These are phyloP conservation scores for Taxidea taxus DNA, from an alignment of 2,113 vertebrate genomes.

Conservation along the genomic window DNA sequence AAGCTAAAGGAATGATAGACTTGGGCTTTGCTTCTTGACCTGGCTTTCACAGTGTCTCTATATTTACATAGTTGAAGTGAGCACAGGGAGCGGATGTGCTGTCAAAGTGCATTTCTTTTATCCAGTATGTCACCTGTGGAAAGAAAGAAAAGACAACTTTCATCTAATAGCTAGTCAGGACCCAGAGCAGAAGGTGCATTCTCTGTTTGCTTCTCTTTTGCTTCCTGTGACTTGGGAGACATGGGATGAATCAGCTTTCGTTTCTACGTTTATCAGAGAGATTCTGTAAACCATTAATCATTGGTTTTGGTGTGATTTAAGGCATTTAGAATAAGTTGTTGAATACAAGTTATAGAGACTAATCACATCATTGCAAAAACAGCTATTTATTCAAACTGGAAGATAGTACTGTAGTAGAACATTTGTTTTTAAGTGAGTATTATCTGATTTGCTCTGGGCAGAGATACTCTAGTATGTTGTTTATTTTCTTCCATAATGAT, in stretches of 20 bases:
- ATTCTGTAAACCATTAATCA: neutral
- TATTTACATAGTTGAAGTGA: conserved; percentile 48
- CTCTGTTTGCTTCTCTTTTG: neutral
- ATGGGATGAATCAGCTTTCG: neutral
- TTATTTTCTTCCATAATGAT: neutral
- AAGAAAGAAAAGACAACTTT: neutral
- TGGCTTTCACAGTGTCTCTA: neutral
- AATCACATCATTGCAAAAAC: neutral
- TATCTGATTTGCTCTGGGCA: neutral
- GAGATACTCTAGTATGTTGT: neutral
- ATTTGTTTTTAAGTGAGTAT: neutral
- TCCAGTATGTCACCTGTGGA: neutral
- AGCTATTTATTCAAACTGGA: neutral
- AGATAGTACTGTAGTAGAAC: neutral
- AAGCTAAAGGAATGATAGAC: neutral
- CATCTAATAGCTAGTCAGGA: neutral
- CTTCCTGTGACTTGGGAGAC: neutral
- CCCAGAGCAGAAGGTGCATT: neutral
- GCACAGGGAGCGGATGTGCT: neutral
- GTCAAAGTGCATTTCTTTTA: conserved; percentile 30
- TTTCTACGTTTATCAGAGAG: neutral
- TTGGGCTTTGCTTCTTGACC: conserved; percentile 35
- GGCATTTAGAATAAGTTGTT: neutral
- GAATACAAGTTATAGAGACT: neutral
- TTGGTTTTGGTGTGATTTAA: neutral